Conservation (phyloP, 2,797 vertebrate genomes). For the Scarus forsteni region DNA sequence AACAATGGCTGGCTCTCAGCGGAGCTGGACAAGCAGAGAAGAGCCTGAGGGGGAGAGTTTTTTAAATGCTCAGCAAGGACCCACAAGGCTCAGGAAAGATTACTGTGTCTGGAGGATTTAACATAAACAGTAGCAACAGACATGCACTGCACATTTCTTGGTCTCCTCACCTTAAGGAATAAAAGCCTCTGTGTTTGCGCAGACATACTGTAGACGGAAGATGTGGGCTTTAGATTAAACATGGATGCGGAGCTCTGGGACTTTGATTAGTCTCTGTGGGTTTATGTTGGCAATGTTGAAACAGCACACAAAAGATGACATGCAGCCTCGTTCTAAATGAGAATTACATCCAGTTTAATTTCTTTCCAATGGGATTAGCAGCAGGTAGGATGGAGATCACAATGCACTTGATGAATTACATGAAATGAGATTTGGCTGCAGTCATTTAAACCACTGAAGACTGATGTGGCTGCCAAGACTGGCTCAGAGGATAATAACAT, state of each 20-base stretch:
- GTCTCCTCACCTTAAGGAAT: conserved; percentile 46
- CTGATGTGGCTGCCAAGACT: conserved; percentile 57
- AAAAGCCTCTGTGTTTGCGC: conserved; percentile 23
- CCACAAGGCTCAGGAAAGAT: conserved; percentile 39
- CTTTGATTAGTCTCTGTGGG: conserved; percentile 24
- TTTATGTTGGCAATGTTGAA: conserved; percentile 10
- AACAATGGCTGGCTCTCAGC: conserved; percentile 46
- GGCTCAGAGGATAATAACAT: conserved; percentile 65
- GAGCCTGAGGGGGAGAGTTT: conserved; percentile 38
- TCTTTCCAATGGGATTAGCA: conserved; percentile 62
- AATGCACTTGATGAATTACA: conserved; percentile 66
- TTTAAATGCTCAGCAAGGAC: conserved; percentile 25
- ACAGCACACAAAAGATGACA: conserved; percentile 30
- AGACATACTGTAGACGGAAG: conserved; percentile 19
- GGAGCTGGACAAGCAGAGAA: conserved; percentile 38
- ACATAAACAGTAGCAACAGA: conserved; percentile 53
- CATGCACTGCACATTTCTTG: conserved; percentile 37
- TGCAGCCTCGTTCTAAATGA: conserved; percentile 25
- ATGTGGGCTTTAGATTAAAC: conserved; percentile 28
- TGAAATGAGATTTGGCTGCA: conserved; percentile 74
- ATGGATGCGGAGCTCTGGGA: conserved; percentile 8
- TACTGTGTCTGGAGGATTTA: conserved; percentile 55
- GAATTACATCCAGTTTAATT: conserved; percentile 68
- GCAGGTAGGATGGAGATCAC: conserved; percentile 69
- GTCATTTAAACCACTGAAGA: conserved; percentile 58